Evolutionary conservation across 2,888 invertebrate species (phyloP), one percentile per base, ranked within the genome.

Genomic region (Sphecodes monilicornis): DNA sequence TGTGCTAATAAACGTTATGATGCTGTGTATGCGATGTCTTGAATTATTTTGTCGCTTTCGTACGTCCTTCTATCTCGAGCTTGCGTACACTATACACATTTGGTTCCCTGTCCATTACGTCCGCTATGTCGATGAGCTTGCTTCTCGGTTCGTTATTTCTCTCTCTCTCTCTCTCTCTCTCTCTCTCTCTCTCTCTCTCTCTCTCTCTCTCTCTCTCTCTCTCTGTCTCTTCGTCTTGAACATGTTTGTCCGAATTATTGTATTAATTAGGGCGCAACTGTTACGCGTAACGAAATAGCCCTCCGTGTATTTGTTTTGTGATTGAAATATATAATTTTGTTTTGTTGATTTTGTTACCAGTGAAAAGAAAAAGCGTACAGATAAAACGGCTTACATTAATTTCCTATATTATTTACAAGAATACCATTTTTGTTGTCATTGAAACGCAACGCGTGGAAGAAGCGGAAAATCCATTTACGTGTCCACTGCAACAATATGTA

Each of bases 1-100:
- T 93, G 93, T 93, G 93, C 93, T 92, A 94, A 94, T 94, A 94
- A 94, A 94, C 92, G 93, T 93, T 93, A 91, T 93, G 93, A 93
- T 93, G 92, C 92, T 93, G 88, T 91, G 92, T 93, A 93, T 92
- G 93, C 92, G 89, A 91, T 92, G 94, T 93, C 93, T 94, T 92
- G 90, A 93, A 94, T 94, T 94, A 94, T 94, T 94, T 92, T 93
- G 91, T 90, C 88, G 93, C 93, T 94, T 94, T 88, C 88, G 90
- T 92, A 90, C 88, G 91, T 92, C 92, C 93, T 90, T 82, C 68
- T n/a, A n/a, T n/a, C n/a, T 68, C 39, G 80, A 83, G 89, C 91
- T 89, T 91, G 89, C 74, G 84, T 84, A 78, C 68, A 82, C 54
- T 73, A 46, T 75, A 54, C 75, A 78, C 57, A n/a, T n/a, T 82